Evolutionary conservation across 2,888 invertebrate genomes (phyloP).

Genomic region (Eupithecia vulgata): DNA sequence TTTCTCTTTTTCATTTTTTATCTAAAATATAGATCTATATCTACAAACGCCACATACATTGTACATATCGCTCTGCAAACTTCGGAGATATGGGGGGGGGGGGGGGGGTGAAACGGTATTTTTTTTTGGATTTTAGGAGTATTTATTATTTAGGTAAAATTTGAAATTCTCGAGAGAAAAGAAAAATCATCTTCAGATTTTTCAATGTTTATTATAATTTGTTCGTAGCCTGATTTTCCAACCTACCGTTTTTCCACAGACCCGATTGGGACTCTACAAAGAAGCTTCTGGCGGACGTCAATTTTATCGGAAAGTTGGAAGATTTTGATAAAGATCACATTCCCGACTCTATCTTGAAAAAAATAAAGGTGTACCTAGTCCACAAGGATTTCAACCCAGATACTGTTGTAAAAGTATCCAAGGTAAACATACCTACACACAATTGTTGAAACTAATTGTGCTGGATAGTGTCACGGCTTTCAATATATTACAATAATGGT

Average conservation of each 20-base stretch:
- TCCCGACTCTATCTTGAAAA: constrained; percentile 88
- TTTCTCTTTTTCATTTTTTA: too few relatives aligned
- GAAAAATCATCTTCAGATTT: too few relatives aligned
- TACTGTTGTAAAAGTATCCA: constrained; percentile 89
- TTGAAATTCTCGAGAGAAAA: too few relatives aligned
- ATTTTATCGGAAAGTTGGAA: constrained; percentile 91
- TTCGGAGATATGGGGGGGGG: too few relatives aligned
- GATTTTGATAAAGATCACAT: constrained; percentile 96
- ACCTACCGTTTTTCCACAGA: constrained; percentile 70
- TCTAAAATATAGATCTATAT: too few relatives aligned
- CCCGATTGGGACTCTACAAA: constrained; percentile 95
- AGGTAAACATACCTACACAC: constrained; percentile 56
- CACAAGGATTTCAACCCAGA: constrained; percentile 94
- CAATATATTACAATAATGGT: neutral
- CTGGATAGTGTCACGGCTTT: neutral
- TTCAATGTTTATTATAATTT: too few relatives aligned
- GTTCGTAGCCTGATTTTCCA: neutral
- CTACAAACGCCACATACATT: too few relatives aligned
- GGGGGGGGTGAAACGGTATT: too few relatives aligned
- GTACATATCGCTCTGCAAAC: too few relatives aligned
- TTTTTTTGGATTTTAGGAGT: too few relatives aligned
- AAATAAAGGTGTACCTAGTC: constrained; percentile 91
- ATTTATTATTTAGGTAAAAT: too few relatives aligned
- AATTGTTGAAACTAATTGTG: neutral
- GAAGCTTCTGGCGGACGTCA: constrained; percentile 90